Conservation (phyloP, 2,113 vertebrate species). For the Diadophis punctatus region DNA sequence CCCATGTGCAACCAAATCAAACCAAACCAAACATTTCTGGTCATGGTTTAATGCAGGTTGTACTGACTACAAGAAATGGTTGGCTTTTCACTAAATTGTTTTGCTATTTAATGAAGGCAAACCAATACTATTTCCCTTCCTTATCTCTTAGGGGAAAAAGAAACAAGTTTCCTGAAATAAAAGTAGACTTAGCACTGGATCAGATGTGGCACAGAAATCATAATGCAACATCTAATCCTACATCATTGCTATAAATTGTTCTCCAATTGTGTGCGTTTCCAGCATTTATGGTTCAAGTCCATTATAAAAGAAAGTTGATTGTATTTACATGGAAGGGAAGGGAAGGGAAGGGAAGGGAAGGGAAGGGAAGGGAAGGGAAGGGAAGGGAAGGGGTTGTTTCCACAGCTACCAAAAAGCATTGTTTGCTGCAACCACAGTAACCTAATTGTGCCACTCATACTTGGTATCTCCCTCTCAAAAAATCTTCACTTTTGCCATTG, state of each 20-base stretch:
- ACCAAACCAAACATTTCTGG: neutral
- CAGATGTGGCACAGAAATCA: too few relatives aligned
- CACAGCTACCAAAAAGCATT: neutral
- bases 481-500: neutral
- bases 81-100: neutral
- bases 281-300: too few relatives aligned
- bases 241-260: too few relatives aligned
- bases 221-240: too few relatives aligned
- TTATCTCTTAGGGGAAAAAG: neutral
- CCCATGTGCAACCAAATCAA: neutral
- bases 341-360: too few relatives aligned
- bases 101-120: neutral
- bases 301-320: too few relatives aligned
- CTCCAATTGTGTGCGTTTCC: too few relatives aligned
- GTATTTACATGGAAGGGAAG: too few relatives aligned
- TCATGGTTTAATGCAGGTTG: neutral
- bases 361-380: neutral
- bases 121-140: neutral
- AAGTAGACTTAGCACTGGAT: too few relatives aligned
- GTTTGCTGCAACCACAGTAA: too few relatives aligned
- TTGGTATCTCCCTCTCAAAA: neutral
- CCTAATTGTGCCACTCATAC: too few relatives aligned
- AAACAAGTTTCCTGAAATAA: neutral
- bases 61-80: neutral
- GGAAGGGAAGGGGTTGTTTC: neutral